Evolutionary conservation across 2,113 vertebrate species (phyloP).

Genomic region (Dunckerocampus dactyliophorus): DNA sequence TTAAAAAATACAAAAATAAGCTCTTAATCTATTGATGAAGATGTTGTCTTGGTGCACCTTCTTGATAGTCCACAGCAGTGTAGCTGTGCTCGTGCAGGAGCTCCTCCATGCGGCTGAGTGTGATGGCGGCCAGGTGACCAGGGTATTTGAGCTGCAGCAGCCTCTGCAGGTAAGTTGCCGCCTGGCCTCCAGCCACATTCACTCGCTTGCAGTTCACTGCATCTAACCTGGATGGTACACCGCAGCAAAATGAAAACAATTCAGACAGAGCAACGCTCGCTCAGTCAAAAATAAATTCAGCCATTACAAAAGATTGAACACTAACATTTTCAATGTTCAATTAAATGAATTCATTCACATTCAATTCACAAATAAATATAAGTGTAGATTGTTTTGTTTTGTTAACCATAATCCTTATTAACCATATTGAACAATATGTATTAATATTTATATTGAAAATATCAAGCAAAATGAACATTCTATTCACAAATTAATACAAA

Average conservation of each 20-base stretch:
- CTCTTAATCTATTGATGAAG: not conserved
- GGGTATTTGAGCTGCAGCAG: constrained; percentile 97
- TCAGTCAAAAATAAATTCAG: not conserved
- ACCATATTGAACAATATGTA: too few relatives aligned
- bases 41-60: constrained; percentile 68
- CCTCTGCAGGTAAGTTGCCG: constrained; percentile 87
- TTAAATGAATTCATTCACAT: too few relatives aligned
- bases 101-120: constrained; percentile 93
- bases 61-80: constrained; percentile 82
- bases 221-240: constrained; percentile 76
- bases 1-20: not conserved
- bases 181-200: constrained; percentile 90
- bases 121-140: constrained; percentile 85
- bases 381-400: too few relatives aligned
- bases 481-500: too few relatives aligned
- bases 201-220: constrained; percentile 89
- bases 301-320: not conserved
- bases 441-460: too few relatives aligned
- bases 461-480: too few relatives aligned
- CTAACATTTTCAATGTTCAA: not conserved
- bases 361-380: too few relatives aligned
- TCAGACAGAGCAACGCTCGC: not conserved
- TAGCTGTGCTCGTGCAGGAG: constrained; percentile 94
- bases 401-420: too few relatives aligned
- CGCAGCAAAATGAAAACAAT: not conserved